Evolutionary conservation across 2,888 invertebrate species (phyloP), one percentile per base, ranked within the genome.

Genomic region (Dryobotodes eremita): DNA sequence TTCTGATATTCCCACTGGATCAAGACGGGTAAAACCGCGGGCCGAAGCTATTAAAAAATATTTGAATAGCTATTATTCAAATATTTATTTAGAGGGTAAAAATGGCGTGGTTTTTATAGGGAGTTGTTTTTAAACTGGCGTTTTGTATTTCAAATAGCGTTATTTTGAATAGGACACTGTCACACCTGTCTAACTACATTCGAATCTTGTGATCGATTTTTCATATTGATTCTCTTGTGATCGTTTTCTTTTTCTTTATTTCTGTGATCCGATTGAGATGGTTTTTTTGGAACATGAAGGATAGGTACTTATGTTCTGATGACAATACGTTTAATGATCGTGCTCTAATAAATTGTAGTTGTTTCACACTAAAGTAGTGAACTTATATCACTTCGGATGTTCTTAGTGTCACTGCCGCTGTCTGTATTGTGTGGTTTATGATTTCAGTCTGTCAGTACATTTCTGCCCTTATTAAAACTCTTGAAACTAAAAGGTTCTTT

Each of bases 401-500:
- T 20, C 20, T 65, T n/a, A 46, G 17, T 4, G 13, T 26, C 0
- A 68, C 26, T 20, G 20, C n/a, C n/a, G n/a, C 65, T 46, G 10
- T 4, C 13, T 26, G n/a, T 15, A 11, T n/a, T 20, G 20, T 46
- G 66, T 17, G 31, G 4, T 46, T 13, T 50, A 11, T 0, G 50
- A 17, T 42, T 31, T 55, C 15, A 20, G 11, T 4, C 8, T 42
- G 20, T 75, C 20, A 15, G n/a, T n/a, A 15, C 10, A 50, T 57
- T 57, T 36, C 31, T 48, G 20, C 48, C n/a, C 15, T 17, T 7
- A 46, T 36, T 55, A 2, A 53, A 46, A n/a, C 20, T 57, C 17
- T 48, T 74, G 13, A n/a, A 57, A 57, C 74, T 48, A 77, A 57
- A 65, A 65, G 62, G 31, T 65, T 57, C 20, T 20, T 23, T 23